A percentile compares a stretch with the other conserved stretches of the same genome.
Evolutionary conservation across 2,797 vertebrate species (phyloP).

Genomic region (Pseudocheirus occidentalis): DNA sequence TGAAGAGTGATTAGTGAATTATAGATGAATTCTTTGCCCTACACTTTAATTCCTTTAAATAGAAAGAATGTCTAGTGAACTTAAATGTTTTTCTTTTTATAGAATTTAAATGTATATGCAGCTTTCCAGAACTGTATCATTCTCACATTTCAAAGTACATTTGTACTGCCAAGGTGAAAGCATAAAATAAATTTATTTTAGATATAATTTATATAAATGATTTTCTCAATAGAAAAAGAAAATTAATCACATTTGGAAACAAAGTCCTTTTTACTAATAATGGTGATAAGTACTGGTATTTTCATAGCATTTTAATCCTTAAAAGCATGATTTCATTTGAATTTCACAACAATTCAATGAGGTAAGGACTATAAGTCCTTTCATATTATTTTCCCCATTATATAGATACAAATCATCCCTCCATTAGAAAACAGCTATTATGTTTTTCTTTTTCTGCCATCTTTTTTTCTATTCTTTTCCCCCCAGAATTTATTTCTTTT

Average conservation of each 20-base stretch:
- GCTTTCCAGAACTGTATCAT: background rate
- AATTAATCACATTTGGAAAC: background rate
- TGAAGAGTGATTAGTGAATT: background rate
- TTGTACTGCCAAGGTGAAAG: background rate
- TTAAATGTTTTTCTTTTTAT: background rate
- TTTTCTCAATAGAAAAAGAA: background rate
- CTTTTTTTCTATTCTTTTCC: too few species aligned
- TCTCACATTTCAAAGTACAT: background rate
- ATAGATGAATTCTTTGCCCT: background rate
- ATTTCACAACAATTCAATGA: background rate
- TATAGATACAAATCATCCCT: background rate
- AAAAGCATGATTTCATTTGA: background rate
- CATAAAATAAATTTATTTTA: background rate
- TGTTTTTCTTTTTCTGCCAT: background rate
- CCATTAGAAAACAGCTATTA: background rate
- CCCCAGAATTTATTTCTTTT: too few species aligned
- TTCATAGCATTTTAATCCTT: background rate
- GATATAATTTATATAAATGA: background rate
- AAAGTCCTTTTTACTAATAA: background rate
- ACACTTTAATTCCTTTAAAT: background rate
- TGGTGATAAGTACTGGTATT: background rate
- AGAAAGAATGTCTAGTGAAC: background rate
- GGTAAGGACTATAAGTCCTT: background rate
- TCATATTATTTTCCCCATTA: background rate
- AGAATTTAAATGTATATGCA: background rate